Base-by-base conservation (phyloP, 2,888 invertebrate species). In the Bursaphelenchus okinawaensis region DNA sequence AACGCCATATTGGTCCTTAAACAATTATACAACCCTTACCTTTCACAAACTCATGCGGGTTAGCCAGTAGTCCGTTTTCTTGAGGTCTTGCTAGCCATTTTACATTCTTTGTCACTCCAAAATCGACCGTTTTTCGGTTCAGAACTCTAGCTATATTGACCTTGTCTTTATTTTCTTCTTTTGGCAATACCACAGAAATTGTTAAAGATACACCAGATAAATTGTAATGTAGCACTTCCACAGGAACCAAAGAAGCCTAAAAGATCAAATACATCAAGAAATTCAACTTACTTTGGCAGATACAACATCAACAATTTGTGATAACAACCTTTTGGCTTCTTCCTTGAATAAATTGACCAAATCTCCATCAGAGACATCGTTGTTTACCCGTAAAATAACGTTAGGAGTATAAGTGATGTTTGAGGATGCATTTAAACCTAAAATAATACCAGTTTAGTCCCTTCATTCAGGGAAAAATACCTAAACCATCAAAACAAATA, bases 21-120 rank as follows among this genome's bases (percentile, higher is more conserved):
- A 20, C 22, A 59, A 16, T 58, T 4, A 26, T 69, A 16, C 54
- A 19, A 60, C 23, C 4, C 19, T 52, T n/a, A 62, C 60, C 24
- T 67, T 67, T 71, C n/a, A 67, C 24, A 9, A 28, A 27, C n/a
- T 67, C 66, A 29, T 67, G 67, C 7, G 67, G 67, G 27, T 67
- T 67, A 50, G 28, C 52, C 19, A 67, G 28, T 28, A 67, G 40
- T 19, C 19, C 52, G 20, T 59, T 59, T 20, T 51, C 24, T 16
- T 16, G 40, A 40, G 40, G 40, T 40, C 40, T 12, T 16, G 40
- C 12, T 16, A 40, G 40, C n/a, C 12, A 4, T 40, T 40, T 40
- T n/a, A 40, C 12, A 6, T 40, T n/a, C n/a, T 40, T 40, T 40
- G 40, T 40, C n/a, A n/a, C 40, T 16, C 6, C 40, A 40, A 40